Base-by-base conservation (phyloP, 2,888 invertebrate species). In the Lissonota sp. region DNA sequence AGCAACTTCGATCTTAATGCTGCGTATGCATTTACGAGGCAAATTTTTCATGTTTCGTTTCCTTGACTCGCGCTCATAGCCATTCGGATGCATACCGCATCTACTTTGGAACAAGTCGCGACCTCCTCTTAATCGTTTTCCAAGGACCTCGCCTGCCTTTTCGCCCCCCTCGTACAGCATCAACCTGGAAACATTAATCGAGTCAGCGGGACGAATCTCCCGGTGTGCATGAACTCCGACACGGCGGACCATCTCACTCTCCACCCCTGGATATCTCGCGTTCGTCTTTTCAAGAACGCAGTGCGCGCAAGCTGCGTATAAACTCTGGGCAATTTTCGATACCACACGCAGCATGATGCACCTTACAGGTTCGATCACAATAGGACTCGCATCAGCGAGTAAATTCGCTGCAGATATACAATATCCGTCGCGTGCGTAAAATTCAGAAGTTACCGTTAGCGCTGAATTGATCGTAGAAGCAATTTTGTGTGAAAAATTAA, bases 131-230 rank as follows among this genome's bases (percentile, higher is more conserved):
- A 64, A 79, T 79, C 58, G 63, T 70, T 79, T 79, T 71, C 44
- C 74, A 55, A 71, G 74, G 64, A 55, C 40, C 39, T 67, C 70
- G 44, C 74, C 70, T 74, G 44, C 70, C 44, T 39, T 26, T 26
- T 12, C 58, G 16, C 49, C 40, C 12, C 49, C 40, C 12, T 57
- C 74, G 58, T 46, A 44, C 26, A 3, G 44, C 57, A 74, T 79
- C 64, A 69, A 74, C 58, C 58, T 74, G 74, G 70, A 75, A 74
- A 64, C 64, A 69, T 74, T 79, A 64, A 74, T 79, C 79, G 79
- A 74, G 69, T 14, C 73, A 26, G 73, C 73, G 69, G 46, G 73
- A 79, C 79, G 79, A 79, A 79, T 64, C 79, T 74, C 73, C 69
- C 49, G 67, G 73, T 57, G 67, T 49, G 73, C 37, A 39, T 40